phyloP scores from a whole-genome alignment of 1,140 invertebrate genomes.

The Goniozus legneri region DNA sequence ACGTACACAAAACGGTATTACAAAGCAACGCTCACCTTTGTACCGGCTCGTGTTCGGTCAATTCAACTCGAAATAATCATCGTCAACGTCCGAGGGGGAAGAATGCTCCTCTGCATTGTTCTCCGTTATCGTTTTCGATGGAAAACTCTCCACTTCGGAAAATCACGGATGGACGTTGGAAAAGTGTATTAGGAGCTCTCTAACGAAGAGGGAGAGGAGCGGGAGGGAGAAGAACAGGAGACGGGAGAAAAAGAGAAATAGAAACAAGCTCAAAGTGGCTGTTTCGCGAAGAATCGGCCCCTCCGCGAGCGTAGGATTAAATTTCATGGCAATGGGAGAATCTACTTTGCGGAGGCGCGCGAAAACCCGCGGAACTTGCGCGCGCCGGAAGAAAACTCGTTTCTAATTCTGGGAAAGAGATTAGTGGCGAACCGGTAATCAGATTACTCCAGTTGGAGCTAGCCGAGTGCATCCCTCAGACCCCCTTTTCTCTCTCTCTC shows the following conservation, averaged over 20 bases:
- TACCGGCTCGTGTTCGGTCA: too few relatives aligned
- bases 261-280: conserved; percentile 10
- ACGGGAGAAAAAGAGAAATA: conserved; percentile 11
- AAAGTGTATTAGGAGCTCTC: not conserved
- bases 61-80: too few relatives aligned
- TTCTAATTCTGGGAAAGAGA: conserved; percentile 28
- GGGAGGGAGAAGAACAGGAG: conserved; percentile 9
- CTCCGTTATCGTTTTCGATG: conserved; percentile 15
- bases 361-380: conserved; percentile 7
- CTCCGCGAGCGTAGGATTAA: conserved; percentile 19
- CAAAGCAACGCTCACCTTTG: too few relatives aligned
- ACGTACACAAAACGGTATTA: too few relatives aligned
- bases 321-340: conserved; percentile 13
- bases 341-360: conserved; percentile 13
- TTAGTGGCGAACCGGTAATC: conserved; percentile 27
- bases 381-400: conserved; percentile 16
- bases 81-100: not conserved
- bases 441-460: conserved; percentile 27
- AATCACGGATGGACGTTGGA: not conserved
- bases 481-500: conserved; percentile 1
- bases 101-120: conserved; percentile 19
- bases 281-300: conserved; percentile 14
- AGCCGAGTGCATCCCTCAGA: not conserved
- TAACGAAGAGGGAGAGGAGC: not conserved
- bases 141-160: conserved; percentile 5